These are phyloP conservation scores for Drosophila basisetae DNA, from an alignment of 2,888 invertebrate genomes.

Conservation along the genomic window DNA sequence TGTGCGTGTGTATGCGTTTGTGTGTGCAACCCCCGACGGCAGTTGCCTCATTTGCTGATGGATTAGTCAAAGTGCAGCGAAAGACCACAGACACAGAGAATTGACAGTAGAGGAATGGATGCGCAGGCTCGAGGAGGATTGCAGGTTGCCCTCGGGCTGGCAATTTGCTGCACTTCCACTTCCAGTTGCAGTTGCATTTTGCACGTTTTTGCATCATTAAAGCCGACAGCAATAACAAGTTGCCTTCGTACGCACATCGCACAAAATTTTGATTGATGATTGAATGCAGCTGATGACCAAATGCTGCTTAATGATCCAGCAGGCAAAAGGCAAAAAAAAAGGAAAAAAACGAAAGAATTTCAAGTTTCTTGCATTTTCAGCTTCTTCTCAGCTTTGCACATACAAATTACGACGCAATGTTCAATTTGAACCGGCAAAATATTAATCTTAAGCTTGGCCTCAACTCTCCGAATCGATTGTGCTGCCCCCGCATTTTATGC, in stretches of 20 bases:
- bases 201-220: constrained; percentile 38
- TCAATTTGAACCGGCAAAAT: constrained; percentile 12
- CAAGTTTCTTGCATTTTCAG: constrained; percentile 30
- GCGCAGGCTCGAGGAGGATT: not conserved
- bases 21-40: constrained; percentile 54
- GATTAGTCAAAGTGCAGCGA: constrained; percentile 77
- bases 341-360: constrained; percentile 49
- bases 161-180: constrained; percentile 48
- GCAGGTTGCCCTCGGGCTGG: constrained; percentile 30
- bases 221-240: constrained; percentile 27
- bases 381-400: constrained; percentile 10
- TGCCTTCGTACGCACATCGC: constrained; percentile 71
- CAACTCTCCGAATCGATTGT: not conserved
- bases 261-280: constrained; percentile 80
- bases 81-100: constrained; percentile 28
- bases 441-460: constrained; percentile 9
- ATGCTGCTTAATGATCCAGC: constrained; percentile 77
- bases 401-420: constrained; percentile 6
- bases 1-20: constrained; percentile 25
- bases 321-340: constrained; percentile 48
- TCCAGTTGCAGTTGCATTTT: constrained; percentile 49
- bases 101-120: not conserved
- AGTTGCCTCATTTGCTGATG: constrained; percentile 78
- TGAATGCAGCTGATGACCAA: constrained; percentile 72
- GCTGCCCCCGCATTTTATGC: not conserved